phyloP scores from a whole-genome alignment of 1,140 invertebrate genomes.

The Drosophila carrolli region DNA sequence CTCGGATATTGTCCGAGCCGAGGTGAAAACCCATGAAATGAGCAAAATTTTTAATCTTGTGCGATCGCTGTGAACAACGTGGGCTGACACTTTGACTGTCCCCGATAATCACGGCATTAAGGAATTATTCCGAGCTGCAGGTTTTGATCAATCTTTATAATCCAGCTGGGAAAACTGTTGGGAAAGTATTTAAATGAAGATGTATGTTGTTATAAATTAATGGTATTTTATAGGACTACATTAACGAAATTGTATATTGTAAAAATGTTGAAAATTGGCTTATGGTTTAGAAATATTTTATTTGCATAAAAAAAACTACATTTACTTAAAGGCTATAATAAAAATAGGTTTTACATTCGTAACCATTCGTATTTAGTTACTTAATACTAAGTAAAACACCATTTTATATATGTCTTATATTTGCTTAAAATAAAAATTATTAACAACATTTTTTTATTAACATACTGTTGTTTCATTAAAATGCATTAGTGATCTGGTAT shows the following conservation, averaged over 20 bases:
- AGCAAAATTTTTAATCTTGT: conserved; percentile 59
- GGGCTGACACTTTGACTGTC: conserved; percentile 43
- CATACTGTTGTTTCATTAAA: conserved; percentile 4
- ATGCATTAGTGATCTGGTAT: conserved; percentile 6
- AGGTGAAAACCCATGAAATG: conserved; percentile 65
- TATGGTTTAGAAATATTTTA: too few species aligned
- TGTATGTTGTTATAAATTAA: background rate
- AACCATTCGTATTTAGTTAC: too few species aligned
- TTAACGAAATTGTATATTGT: too few species aligned
- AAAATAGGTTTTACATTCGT: too few species aligned
- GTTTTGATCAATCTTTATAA: conserved; percentile 32
- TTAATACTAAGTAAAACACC: too few species aligned
- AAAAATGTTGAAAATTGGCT: too few species aligned
- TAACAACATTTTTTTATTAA: background rate
- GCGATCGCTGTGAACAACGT: conserved; percentile 36
- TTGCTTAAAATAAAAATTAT: background rate
- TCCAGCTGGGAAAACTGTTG: conserved; percentile 22
- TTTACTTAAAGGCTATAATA: too few species aligned
- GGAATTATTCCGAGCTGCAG: conserved; percentile 37
- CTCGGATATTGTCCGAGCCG: conserved; percentile 46
- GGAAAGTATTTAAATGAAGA: background rate
- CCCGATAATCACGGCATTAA: conserved; percentile 35
- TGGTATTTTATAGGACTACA: too few species aligned
- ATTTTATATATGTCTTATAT: too few species aligned
- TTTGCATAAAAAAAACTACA: too few species aligned